A percentile compares a stretch with the other conserved stretches of the same genome.
Evolutionary conservation across 2,797 vertebrate species (phyloP).

Genomic region (Salmo trutta): DNA sequence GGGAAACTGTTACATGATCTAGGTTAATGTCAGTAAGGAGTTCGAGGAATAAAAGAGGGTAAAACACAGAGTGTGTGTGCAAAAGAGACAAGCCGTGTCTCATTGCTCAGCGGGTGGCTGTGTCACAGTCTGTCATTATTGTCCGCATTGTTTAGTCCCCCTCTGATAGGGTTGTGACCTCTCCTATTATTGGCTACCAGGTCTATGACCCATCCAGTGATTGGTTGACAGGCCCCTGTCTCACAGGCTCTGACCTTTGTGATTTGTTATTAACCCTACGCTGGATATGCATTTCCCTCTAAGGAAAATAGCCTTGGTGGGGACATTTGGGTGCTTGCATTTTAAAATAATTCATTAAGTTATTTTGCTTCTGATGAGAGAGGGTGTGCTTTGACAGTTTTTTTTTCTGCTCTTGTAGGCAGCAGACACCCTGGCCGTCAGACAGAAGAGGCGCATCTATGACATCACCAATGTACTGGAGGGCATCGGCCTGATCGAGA

Average conservation of each 20-base stretch:
- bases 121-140: slow-evolving; percentile 8
- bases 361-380: neutral
- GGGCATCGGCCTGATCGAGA: slow-evolving; percentile 90
- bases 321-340: neutral
- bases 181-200: slow-evolving; percentile 9
- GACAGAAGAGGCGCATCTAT: slow-evolving; percentile 92
- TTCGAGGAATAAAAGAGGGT: neutral
- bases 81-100: neutral
- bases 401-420: slow-evolving; percentile 73
- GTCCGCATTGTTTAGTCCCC: neutral
- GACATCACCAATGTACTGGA: slow-evolving; percentile 97
- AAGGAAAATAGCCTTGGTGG: neutral
- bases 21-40: neutral
- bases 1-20: neutral
- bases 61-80: neutral
- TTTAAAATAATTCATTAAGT: neutral
- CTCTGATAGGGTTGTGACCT: slow-evolving; percentile 13
- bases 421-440: slow-evolving; percentile 82
- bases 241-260: neutral
- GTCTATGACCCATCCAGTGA: slow-evolving; percentile 4
- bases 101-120: neutral
- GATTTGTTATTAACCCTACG: neutral
- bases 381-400: neutral
- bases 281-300: neutral
- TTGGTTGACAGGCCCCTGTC: neutral